A percentile compares a stretch with the other conserved stretches of the same genome.
These are phyloP conservation scores for Cetoscarus ocellatus DNA, from an alignment of 2,797 vertebrate genomes.

Conservation along the genomic window DNA sequence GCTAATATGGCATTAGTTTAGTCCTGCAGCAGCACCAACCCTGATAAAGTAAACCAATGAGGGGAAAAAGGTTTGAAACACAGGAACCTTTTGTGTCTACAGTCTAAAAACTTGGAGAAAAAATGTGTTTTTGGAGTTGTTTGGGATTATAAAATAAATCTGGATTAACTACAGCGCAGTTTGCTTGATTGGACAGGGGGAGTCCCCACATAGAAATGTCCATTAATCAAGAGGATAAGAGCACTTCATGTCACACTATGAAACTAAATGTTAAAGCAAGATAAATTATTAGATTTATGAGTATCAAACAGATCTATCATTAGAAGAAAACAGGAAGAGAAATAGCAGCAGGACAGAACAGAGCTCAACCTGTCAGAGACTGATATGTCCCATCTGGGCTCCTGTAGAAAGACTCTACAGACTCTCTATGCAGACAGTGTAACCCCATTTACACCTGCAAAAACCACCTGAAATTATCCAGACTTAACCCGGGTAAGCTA, in stretches of 20 bases:
- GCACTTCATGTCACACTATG: not conserved
- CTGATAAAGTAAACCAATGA: not conserved
- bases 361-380: conserved; percentile 23
- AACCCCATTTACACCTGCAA: conserved; percentile 1
- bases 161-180: not conserved
- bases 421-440: conserved; percentile 7
- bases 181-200: conserved; percentile 5
- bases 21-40: not conserved
- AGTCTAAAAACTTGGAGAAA: not conserved
- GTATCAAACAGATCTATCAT: conserved; percentile 5
- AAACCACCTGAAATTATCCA: too few species aligned
- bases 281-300: not conserved
- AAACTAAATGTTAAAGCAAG: not conserved
- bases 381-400: conserved; percentile 51
- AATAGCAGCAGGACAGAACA: conserved; percentile 23
- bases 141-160: conserved; percentile 15
- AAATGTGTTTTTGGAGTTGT: not conserved
- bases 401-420: conserved; percentile 26
- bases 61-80: not conserved
- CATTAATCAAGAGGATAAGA: not conserved
- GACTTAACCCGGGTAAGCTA: too few species aligned
- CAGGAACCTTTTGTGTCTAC: not conserved
- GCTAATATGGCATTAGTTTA: not conserved
- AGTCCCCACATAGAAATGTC: conserved; percentile 1
- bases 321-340: conserved; percentile 18